Conservation (phyloP, 2,113 vertebrate genomes). For the Ophthalmolycus amberensis region DNA sequence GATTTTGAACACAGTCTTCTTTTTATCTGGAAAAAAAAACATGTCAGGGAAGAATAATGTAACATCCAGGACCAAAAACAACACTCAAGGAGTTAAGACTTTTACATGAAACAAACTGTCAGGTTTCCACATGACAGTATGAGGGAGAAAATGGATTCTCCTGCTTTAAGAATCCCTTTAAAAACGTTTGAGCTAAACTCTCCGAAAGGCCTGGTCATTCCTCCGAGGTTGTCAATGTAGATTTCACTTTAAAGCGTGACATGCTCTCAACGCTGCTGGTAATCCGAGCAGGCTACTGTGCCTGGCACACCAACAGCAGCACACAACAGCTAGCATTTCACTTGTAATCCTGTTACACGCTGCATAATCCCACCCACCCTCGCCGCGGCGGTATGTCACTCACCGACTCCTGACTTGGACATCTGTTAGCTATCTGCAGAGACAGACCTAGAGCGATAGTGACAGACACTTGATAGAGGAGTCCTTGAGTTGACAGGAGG, state of each 20-base stretch:
- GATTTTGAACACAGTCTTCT: not conserved
- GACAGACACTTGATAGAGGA: conserved; percentile 64
- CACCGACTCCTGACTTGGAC: conserved; percentile 53
- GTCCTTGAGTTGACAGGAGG: conserved; percentile 64
- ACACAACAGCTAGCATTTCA: conserved; percentile 40
- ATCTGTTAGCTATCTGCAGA: conserved; percentile 61
- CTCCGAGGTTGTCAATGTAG: conserved; percentile 24
- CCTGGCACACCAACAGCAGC: conserved; percentile 18
- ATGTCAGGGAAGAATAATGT: not conserved
- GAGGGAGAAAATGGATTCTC: not conserved
- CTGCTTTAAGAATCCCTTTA: not conserved
- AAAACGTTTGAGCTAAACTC: not conserved
- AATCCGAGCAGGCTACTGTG: conserved; percentile 36
- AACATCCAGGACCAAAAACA: not conserved
- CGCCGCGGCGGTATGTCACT: conserved; percentile 39
- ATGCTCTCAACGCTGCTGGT: conserved; percentile 3
- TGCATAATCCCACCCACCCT: conserved; percentile 58
- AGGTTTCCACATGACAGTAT: not conserved
- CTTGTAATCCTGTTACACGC: conserved; percentile 75
- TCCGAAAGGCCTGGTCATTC: not conserved
- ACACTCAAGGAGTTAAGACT: not conserved
- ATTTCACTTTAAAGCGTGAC: conserved; percentile 31
- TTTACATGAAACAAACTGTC: not conserved
- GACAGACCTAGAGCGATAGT: conserved; percentile 37
- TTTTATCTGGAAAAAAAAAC: not conserved